Conservation (phyloP, 30 jellyfish, hydroid and myxozoan species). For the Cassiopea xamachana region DNA sequence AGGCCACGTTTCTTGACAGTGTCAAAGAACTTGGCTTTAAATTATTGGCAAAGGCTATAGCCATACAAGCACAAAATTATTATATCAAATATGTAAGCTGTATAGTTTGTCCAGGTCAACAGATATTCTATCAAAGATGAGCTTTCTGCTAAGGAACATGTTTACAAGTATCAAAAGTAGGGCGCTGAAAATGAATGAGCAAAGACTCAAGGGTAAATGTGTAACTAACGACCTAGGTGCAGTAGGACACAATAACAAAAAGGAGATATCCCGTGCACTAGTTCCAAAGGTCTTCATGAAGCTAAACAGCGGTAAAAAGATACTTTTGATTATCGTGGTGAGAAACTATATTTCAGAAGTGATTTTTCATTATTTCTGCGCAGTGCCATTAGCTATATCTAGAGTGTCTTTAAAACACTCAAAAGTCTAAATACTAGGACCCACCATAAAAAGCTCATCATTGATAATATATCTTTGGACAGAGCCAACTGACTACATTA, state of each 20-base stretch:
- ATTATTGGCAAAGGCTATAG: background rate
- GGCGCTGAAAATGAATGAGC: background rate
- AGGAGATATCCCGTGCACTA: too few species aligned
- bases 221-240: too few species aligned
- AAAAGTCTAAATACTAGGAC: too few species aligned
- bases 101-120: background rate
- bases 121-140: background rate
- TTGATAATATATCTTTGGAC: background rate
- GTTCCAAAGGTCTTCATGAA: too few species aligned
- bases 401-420: background rate
- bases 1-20: too few species aligned
- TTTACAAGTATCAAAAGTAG: background rate
- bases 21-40: too few species aligned
- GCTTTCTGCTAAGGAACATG: background rate
- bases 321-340: too few species aligned
- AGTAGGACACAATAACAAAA: too few species aligned
- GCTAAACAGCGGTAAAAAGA: too few species aligned
- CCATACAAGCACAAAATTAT: background rate
- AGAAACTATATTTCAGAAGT: too few species aligned
- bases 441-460: background rate
- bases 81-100: constrained; percentile 1
- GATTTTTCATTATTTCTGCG: background rate
- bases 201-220: too few species aligned
- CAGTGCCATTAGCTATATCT: background rate
- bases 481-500: background rate